These are phyloP conservation scores for Cataglyphis livida DNA, from an alignment of 2,888 invertebrate species.

Conservation along the genomic window DNA sequence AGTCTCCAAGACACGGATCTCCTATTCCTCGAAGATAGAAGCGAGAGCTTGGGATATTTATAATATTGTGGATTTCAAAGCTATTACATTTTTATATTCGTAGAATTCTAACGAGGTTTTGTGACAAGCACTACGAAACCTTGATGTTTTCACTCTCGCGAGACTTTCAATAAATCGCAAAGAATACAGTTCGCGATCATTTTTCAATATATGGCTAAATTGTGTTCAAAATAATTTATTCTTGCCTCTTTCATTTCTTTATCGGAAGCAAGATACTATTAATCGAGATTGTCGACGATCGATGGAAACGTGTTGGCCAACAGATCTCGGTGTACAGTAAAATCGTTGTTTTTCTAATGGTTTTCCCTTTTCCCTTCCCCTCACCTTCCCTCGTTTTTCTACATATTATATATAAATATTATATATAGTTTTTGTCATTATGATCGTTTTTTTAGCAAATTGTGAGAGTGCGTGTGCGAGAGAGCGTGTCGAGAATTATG, in stretches of 20 bases:
- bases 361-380: slow-evolving; percentile 36
- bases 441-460: slow-evolving; percentile 42
- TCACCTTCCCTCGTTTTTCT: slow-evolving; percentile 8
- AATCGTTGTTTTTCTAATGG: slow-evolving; percentile 72
- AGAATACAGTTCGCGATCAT: not conserved
- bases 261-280: not conserved
- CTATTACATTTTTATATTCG: not conserved
- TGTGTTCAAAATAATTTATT: not conserved
- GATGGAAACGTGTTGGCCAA: slow-evolving; percentile 79
- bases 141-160: not conserved
- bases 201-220: slow-evolving; percentile 4
- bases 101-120: not conserved
- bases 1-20: slow-evolving; percentile 11
- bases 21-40: not conserved
- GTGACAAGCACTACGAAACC: not conserved
- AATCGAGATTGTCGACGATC: slow-evolving; percentile 65
- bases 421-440: slow-evolving; percentile 41
- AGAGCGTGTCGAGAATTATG: slow-evolving; percentile 58
- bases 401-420: slow-evolving; percentile 28
- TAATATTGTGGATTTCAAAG: not conserved
- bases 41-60: slow-evolving; percentile 2
- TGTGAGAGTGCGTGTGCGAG: slow-evolving; percentile 50
- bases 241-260: slow-evolving; percentile 4
- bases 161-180: not conserved
- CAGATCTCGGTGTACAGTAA: slow-evolving; percentile 84